phyloP scores from a whole-genome alignment of 92 coral and sea anemone genomes.

The Umimayanthus kanabou region DNA sequence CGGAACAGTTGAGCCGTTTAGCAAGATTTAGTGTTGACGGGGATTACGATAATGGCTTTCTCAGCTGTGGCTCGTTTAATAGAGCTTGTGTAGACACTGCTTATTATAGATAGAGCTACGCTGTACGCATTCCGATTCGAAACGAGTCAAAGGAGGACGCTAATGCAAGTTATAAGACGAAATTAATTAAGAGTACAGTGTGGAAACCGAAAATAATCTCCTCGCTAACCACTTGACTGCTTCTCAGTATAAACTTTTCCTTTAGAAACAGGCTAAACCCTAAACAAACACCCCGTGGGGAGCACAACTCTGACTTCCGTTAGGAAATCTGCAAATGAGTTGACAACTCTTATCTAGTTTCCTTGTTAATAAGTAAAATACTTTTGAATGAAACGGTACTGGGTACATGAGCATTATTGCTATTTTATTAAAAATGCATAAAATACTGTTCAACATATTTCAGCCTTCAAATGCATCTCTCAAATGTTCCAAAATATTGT shows the following conservation, averaged over 20 bases:
- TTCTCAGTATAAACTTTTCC: not conserved
- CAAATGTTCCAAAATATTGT: not conserved
- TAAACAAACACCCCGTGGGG: conserved; percentile 21
- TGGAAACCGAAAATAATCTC: not conserved
- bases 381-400: not conserved
- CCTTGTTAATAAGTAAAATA: not conserved
- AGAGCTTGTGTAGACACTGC: not conserved
- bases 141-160: not conserved
- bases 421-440: not conserved
- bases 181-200: not conserved
- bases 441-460: not conserved
- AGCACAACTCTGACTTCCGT: not conserved
- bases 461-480: not conserved
- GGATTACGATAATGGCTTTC: not conserved
- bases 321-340: not conserved
- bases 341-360: not conserved
- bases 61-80: not conserved
- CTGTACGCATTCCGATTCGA: not conserved
- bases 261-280: not conserved
- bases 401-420: too few species aligned
- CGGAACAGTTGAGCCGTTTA: not conserved
- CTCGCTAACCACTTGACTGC: not conserved
- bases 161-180: not conserved
- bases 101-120: too few species aligned
- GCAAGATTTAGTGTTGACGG: conserved; percentile 4